Conservation (phyloP, 2,888 invertebrate species). For the Leucophenga montana region DNA sequence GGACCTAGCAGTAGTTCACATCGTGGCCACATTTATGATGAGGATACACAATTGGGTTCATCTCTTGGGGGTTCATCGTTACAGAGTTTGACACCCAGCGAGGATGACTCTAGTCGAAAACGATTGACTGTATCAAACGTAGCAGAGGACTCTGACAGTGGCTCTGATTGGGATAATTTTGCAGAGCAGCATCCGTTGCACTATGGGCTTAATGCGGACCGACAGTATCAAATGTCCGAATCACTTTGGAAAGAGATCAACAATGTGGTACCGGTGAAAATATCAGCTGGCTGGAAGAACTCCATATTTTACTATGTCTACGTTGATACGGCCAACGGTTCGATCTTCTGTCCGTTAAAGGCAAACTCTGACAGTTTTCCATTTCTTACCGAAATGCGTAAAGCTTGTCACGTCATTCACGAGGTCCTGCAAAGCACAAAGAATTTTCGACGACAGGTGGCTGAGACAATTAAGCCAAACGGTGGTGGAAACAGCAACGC, state of each 20-base stretch:
- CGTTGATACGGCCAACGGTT: slow-evolving; percentile 62
- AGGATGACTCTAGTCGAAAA: slow-evolving; percentile 63
- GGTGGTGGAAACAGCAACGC: slow-evolving; percentile 68
- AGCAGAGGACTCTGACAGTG: slow-evolving; percentile 75
- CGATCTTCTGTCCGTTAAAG: slow-evolving; percentile 60
- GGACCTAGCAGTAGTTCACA: slow-evolving; percentile 13
- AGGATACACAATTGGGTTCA: slow-evolving; percentile 63
- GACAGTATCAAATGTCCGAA: slow-evolving; percentile 79
- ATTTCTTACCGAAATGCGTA: slow-evolving; percentile 82
- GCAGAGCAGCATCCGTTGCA: slow-evolving; percentile 63
- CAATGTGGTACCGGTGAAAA: slow-evolving; percentile 69
- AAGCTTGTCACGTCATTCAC: slow-evolving; percentile 82
- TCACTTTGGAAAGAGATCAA: slow-evolving; percentile 81
- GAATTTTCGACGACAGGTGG: slow-evolving; percentile 68
- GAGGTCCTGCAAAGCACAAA: slow-evolving; percentile 77
- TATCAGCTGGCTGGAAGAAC: slow-evolving; percentile 69
- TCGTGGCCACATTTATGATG: slow-evolving; percentile 60
- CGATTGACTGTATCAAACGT: slow-evolving; percentile 49
- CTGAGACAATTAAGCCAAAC: slow-evolving; percentile 34
- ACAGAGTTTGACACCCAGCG: slow-evolving; percentile 68
- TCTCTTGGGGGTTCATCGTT: slow-evolving; percentile 68
- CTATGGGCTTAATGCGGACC: slow-evolving; percentile 55
- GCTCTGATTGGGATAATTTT: slow-evolving; percentile 82
- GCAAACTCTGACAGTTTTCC: slow-evolving; percentile 72
- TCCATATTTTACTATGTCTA: slow-evolving; percentile 64